Percentiles rank a stretch among this genome's conserved stretches.
Conservation (phyloP, 2,113 vertebrate genomes). For the Myotis davidii region DNA sequence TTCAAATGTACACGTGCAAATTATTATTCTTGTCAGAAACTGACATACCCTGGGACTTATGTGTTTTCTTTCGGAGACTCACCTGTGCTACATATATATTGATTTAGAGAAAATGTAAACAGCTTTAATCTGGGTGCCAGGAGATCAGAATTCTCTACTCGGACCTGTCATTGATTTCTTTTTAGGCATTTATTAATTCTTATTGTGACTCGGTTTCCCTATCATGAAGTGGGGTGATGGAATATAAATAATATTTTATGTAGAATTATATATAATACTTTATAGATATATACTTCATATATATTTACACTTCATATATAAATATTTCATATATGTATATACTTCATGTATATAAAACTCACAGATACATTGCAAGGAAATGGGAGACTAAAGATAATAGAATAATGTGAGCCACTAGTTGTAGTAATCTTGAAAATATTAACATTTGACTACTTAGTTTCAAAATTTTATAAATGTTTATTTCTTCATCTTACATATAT, state of each 20-base stretch:
- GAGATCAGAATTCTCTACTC: neutral
- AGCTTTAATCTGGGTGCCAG: neutral
- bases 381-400: neutral
- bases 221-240: neutral
- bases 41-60: neutral
- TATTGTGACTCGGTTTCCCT: neutral
- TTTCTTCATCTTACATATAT: neutral
- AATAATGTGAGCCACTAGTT: neutral
- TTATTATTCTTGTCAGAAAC: neutral
- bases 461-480: constrained; percentile 48
- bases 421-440: neutral
- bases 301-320: neutral
- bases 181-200: neutral
- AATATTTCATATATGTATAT: neutral
- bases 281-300: neutral
- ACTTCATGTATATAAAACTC: neutral
- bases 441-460: constrained; percentile 23
- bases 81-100: neutral
- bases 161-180: neutral
- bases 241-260: neutral
- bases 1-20: neutral
- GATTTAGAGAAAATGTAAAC: constrained; percentile 1
- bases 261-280: neutral
- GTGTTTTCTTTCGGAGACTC: constrained; percentile 1
- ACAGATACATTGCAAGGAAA: neutral